These are phyloP conservation scores for Leiothrix lutea DNA, from an alignment of 2,113 vertebrate species.

Conservation along the genomic window DNA sequence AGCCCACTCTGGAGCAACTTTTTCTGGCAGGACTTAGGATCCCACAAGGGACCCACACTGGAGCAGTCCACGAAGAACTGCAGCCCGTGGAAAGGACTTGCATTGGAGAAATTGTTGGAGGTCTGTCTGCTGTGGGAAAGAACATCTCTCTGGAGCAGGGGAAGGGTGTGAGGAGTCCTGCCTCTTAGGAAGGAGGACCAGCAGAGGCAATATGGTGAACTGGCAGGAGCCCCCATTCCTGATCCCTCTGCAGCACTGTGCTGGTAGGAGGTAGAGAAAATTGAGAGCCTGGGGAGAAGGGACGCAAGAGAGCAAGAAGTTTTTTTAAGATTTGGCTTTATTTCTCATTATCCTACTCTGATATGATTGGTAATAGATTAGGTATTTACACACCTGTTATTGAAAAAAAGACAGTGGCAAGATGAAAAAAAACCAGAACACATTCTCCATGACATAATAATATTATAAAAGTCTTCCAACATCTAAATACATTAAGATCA, in stretches of 20 bases:
- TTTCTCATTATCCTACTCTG: neutral
- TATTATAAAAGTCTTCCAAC: neutral
- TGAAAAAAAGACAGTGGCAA: neutral
- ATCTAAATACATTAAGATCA: neutral
- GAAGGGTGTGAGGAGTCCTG: neutral
- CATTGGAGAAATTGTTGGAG: neutral
- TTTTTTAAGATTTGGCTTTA: neutral
- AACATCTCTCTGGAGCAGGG: neutral
- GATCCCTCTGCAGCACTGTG: neutral
- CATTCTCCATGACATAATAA: neutral
- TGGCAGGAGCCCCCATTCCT: neutral
- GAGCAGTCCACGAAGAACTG: neutral
- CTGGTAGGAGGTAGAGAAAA: neutral
- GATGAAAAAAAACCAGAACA: neutral
- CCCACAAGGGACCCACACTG: accelerated
- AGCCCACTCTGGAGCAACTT: accelerated
- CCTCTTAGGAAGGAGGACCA: neutral
- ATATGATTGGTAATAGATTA: neutral
- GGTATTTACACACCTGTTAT: neutral
- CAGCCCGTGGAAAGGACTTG: too few relatives aligned
- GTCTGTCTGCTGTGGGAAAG: neutral
- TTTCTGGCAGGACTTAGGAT: neutral
- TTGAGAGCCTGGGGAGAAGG: neutral
- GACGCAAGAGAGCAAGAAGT: accelerated
- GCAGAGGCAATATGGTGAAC: neutral